A percentile compares a stretch with the other conserved stretches of the same genome.
phyloP scores from a whole-genome alignment of 2,888 invertebrate genomes.

The Petrolisthes cinctipes region DNA sequence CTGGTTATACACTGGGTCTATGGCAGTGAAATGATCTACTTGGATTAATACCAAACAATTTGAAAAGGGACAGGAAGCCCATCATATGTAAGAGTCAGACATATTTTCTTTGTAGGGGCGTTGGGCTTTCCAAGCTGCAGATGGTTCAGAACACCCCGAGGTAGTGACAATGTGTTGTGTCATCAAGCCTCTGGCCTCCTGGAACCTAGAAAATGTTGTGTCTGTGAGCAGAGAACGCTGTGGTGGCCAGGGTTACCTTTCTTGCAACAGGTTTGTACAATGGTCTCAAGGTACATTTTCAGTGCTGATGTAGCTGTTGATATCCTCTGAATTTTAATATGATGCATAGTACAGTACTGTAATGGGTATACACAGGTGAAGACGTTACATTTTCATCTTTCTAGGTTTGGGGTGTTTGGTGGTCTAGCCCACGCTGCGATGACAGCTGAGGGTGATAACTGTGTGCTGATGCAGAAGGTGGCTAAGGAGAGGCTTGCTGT shows the following conservation, averaged over 20 bases:
- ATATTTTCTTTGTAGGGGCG: conserved; percentile 48
- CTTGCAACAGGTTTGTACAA: conserved; percentile 62
- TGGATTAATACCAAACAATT: too few relatives aligned
- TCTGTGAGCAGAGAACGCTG: conserved; percentile 66
- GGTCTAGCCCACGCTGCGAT: conserved; percentile 66
- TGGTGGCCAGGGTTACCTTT: conserved; percentile 67
- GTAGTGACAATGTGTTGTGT: conserved; percentile 66
- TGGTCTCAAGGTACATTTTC: too few relatives aligned
- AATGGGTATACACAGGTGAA: neutral
- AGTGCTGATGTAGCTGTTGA: too few relatives aligned
- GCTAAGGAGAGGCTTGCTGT: conserved; percentile 66
- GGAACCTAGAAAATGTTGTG: conserved; percentile 66
- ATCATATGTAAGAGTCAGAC: neutral
- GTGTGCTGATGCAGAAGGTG: conserved; percentile 67
- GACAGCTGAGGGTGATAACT: conserved; percentile 67
- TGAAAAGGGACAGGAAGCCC: neutral
- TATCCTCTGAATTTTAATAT: too few relatives aligned
- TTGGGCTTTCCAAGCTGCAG: conserved; percentile 65
- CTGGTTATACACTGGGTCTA: neutral
- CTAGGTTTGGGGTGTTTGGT: conserved; percentile 66
- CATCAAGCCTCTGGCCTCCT: conserved; percentile 66
- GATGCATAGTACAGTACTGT: too few relatives aligned
- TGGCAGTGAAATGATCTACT: neutral
- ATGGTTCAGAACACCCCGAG: conserved; percentile 66
- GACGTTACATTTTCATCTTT: neutral